A percentile compares a stretch with the other conserved stretches of the same genome.
Conservation (phyloP, 2,797 vertebrate species). For the Spinus olivaceus region DNA sequence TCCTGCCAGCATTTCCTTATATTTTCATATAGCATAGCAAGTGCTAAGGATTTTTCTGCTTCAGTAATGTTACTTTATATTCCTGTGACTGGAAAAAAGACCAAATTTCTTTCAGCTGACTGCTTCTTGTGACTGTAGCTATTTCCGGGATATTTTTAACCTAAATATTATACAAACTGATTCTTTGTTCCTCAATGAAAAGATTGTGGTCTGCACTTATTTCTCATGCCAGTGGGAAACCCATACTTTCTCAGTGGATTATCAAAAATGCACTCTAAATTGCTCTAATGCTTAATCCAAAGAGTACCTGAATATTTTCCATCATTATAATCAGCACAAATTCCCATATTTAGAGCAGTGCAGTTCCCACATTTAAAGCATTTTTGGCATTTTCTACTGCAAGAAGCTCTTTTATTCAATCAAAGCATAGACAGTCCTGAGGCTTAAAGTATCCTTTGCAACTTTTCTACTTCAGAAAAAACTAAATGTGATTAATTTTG, state of each 20-base stretch:
- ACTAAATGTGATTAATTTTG: not conserved
- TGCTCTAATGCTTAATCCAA: not conserved
- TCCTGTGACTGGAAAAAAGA: not conserved
- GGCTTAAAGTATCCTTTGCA: not conserved
- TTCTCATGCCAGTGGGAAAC: not conserved
- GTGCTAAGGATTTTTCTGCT: not conserved
- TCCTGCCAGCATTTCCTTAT: not conserved
- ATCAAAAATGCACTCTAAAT: not conserved
- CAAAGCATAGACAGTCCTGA: not conserved
- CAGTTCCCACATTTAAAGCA: not conserved
- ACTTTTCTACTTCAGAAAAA: not conserved
- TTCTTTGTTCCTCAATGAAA: not conserved
- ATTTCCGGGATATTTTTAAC: not conserved
- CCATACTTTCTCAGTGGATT: not conserved
- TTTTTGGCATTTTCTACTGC: not conserved
- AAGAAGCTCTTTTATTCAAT: not conserved
- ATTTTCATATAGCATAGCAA: not conserved
- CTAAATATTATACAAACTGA: not conserved
- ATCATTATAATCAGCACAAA: not conserved
- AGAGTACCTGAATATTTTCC: slow-evolving; percentile 1
- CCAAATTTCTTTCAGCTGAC: not conserved
- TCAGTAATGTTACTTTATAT: not conserved
- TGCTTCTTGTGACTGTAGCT: not conserved
- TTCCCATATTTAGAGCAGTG: not conserved
- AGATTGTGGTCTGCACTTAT: not conserved